Base-by-base conservation (phyloP, 2,797 vertebrate species). In the Graptemys geographica region DNA sequence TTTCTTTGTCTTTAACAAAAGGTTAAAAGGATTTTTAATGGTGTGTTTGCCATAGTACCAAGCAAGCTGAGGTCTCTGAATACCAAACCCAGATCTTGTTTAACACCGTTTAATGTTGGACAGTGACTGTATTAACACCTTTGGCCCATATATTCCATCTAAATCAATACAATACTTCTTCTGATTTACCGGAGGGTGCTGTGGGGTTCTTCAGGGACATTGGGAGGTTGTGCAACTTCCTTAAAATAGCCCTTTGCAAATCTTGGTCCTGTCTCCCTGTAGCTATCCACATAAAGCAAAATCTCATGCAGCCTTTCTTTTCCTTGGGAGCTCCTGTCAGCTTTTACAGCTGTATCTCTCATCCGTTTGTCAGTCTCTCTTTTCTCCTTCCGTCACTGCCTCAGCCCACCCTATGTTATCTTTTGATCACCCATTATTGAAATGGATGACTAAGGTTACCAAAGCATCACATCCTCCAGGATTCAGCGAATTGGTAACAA, bases 401-500 rank as follows among this genome's bases (percentile, higher is more conserved):
- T 89, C 96, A 90, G 94, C 96, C 96, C 96, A 96, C 96, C 96
- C 96, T 92, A 92, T 89, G 96, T 95, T 97, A 95, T 97, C 97
- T 97, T 97, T 97, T 97, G 96, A 96, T 96, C 95, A 96, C 91
- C 95, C 95, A 88, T 96, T 97, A 96, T 97, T 93, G 79, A 90
- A 93, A 79, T 47, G 76, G 91, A 95, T 97, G 97, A 97, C 97
- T 97, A 96, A 97, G 95, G 93, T 97, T 96, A 97, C 97, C 96
- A 95, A 95, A 96, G 95, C 91, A 83, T 96, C 88, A 94, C 95
- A 97, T 97, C 96, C 95, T 96, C 96, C 89, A 83, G 4, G 95
- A 96, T 97, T 78, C 74, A 97, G 93, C 95, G 93, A 96, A 96
- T 95, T 97, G 97, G 95, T 97, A 96, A 97, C 96, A 97, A 97